Evolutionary conservation across 2,113 vertebrate species (phyloP).

Genomic region (Cyprinodon variegatus): DNA sequence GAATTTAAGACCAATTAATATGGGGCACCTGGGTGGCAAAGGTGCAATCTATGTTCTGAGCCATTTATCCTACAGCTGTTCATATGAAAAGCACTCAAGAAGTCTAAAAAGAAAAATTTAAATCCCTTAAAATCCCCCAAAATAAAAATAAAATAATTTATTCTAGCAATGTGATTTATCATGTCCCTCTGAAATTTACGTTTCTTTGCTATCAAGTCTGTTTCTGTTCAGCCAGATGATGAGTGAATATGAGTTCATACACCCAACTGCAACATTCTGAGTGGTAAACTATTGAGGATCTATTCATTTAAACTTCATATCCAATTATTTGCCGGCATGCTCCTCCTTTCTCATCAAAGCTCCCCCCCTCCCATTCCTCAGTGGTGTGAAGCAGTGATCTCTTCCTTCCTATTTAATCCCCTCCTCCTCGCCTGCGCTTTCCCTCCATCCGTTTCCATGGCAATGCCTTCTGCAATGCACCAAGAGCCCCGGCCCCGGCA

Average conservation of each 20-base stretch:
- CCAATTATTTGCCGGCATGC: constrained; percentile 29
- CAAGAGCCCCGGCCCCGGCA: constrained; percentile 75
- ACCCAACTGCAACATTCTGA: neutral
- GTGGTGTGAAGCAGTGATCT: constrained; percentile 62
- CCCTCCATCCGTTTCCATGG: constrained; percentile 84
- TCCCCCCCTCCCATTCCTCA: constrained; percentile 11
- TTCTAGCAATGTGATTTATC: neutral
- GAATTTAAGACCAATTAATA: neutral
- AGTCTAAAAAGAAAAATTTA: neutral
- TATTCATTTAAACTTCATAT: constrained; percentile 40
- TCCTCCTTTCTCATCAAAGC: constrained; percentile 38
- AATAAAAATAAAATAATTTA: neutral
- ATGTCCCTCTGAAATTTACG: neutral
- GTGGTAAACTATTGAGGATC: constrained; percentile 16
- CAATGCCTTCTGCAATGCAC: constrained; percentile 87
- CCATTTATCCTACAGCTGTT: too few species aligned
- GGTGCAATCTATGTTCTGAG: neutral
- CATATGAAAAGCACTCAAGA: neutral
- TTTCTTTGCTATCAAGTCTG: neutral
- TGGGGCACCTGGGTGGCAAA: too few species aligned
- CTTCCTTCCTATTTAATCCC: constrained; percentile 77
- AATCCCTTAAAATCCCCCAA: too few species aligned
- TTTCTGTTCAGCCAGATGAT: neutral
- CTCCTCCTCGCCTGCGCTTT: constrained; percentile 69
- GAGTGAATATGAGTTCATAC: neutral